Percentiles rank a stretch among this genome's conserved stretches.
Evolutionary conservation across 2,113 vertebrate species (phyloP).

Genomic region (Labeo rohita): DNA sequence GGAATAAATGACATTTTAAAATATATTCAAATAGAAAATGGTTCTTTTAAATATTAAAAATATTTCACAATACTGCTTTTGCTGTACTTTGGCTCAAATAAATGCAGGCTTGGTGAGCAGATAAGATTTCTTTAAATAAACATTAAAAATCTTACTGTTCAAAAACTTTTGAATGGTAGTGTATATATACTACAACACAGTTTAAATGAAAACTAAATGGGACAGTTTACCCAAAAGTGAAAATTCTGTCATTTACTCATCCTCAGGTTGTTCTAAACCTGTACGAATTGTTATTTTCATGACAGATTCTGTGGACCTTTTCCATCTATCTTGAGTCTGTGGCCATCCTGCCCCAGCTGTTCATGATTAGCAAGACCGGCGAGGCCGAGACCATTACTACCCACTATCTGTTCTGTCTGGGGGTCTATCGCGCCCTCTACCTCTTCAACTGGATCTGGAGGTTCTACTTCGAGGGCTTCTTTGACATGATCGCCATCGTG

Average conservation of each 20-base stretch:
- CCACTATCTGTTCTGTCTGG: constrained; percentile 97
- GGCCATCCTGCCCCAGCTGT: constrained; percentile 97
- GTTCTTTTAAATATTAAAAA: too few species aligned
- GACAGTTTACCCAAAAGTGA: background rate
- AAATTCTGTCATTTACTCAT: background rate
- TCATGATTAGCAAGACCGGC: constrained; percentile 98
- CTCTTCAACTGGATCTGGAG: constrained; percentile 99
- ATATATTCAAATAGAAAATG: too few species aligned
- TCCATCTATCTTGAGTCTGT: constrained; percentile 98
- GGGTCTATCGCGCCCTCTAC: constrained; percentile 93
- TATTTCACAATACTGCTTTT: too few species aligned
- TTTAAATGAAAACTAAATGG: too few species aligned
- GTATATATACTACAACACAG: too few species aligned
- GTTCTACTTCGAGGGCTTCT: constrained; percentile 98
- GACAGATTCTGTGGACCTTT: constrained; percentile 97
- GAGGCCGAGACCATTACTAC: constrained; percentile 99
- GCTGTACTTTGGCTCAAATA: too few species aligned
- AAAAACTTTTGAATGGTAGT: too few species aligned
- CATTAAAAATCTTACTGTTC: too few species aligned
- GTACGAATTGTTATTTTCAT: background rate
- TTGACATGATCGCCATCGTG: constrained; percentile 97
- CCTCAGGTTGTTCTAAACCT: background rate
- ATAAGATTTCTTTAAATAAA: too few species aligned
- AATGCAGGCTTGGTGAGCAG: too few species aligned
- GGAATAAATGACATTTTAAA: too few species aligned